These are phyloP conservation scores for Xiphophorus couchianus DNA, from an alignment of 2,113 vertebrate species.

Conservation along the genomic window DNA sequence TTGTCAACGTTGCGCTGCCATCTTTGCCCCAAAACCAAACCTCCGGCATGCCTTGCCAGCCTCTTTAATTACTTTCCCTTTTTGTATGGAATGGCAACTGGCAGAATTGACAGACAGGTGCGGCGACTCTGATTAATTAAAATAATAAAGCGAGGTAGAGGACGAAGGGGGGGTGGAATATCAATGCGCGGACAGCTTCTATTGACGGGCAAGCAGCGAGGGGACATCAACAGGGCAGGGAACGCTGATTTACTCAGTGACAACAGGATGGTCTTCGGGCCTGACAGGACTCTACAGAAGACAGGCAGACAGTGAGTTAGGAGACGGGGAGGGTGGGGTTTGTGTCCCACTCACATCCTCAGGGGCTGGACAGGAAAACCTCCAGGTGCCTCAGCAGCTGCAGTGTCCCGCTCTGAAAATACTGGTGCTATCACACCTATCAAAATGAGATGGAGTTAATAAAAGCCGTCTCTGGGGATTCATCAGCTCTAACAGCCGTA, in stretches of 20 bases:
- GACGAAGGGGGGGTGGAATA: conserved; percentile 39
- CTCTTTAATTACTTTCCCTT: conserved; percentile 77
- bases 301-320: conserved; percentile 17
- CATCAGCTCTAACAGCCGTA: conserved; percentile 68
- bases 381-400: conserved; percentile 55
- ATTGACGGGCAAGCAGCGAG: conserved; percentile 58
- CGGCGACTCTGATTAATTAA: conserved; percentile 78
- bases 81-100: conserved; percentile 58
- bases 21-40: conserved; percentile 72
- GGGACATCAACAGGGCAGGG: conserved; percentile 54
- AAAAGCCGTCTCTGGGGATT: conserved; percentile 72
- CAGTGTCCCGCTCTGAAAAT: conserved; percentile 40
- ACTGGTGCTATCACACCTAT: conserved; percentile 63
- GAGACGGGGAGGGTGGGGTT: neutral
- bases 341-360: conserved; percentile 47
- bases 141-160: conserved; percentile 71
- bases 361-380: conserved; percentile 34
- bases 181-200: conserved; percentile 56
- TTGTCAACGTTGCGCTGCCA: conserved; percentile 67
- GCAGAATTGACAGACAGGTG: conserved; percentile 77
- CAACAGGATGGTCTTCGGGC: conserved; percentile 69
- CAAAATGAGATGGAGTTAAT: conserved; percentile 74
- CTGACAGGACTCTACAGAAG: conserved; percentile 49
- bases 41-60: conserved; percentile 73
- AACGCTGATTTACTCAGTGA: conserved; percentile 77